These are phyloP conservation scores for Pteropus rufus DNA, from an alignment of 2,797 vertebrate genomes.

Conservation along the genomic window DNA sequence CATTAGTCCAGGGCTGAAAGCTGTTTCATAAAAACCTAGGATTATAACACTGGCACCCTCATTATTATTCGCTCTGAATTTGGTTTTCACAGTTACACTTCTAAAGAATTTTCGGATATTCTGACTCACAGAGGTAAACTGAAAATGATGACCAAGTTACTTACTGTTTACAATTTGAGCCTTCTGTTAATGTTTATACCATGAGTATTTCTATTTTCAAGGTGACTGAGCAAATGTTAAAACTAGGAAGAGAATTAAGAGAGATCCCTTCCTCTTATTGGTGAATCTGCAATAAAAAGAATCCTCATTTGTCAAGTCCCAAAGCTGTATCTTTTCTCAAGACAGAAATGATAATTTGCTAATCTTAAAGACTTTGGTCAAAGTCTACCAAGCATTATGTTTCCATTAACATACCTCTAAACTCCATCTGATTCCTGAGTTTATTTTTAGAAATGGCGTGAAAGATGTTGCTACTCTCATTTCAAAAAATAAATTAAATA, in stretches of 20 bases:
- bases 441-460: slow-evolving; percentile 8
- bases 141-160: neutral
- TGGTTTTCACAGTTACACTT: neutral
- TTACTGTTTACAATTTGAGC: neutral
- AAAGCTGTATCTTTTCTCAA: neutral
- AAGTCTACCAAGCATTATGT: neutral
- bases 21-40: neutral
- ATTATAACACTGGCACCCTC: neutral
- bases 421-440: neutral
- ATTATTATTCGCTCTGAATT: neutral
- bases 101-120: neutral
- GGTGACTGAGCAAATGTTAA: neutral
- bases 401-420: neutral
- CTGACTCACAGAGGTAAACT: neutral
- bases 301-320: neutral
- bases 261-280: neutral
- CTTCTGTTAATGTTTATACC: neutral
- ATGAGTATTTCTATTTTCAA: neutral
- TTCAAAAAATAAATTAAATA: neutral
- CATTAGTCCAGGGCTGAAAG: neutral
- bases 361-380: neutral
- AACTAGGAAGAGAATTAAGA: neutral
- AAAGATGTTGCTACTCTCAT: neutral
- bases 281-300: neutral
- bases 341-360: neutral